Base-by-base conservation (phyloP, 2,888 invertebrate species). In the Nomada lathburiana region DNA sequence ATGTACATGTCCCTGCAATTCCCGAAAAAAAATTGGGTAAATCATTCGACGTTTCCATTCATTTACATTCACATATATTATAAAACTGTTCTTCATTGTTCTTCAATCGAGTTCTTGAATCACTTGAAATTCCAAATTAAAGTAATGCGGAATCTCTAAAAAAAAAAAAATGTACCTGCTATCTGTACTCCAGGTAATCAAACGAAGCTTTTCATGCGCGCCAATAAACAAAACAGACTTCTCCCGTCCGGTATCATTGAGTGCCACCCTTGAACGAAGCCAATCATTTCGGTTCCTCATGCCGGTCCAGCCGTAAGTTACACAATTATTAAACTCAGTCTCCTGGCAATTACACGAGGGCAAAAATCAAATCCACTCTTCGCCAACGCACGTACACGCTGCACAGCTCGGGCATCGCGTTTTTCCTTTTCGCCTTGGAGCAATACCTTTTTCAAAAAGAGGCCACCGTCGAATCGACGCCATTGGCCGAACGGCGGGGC, bases 401-500 rank as follows among this genome's bases (percentile, higher is more conserved):
- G 29, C 18, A n/a, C n/a, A 20, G 20, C 29, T 18, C 3, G 74
- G 2, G 7, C 47, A 16, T 68, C 42, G 16, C 7, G 13, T 13
- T 20, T 55, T 18, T n/a, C n/a, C 26, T 26, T 47, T n/a, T 13
- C 62, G 7, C 23, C 20, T 23, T 20, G n/a, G 1, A 55, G 26
- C 18, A 36, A 50, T 42, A 65, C 23, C 47, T 71, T 68, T 60
- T 20, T 9, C 11, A 59, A 36, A 73, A 76, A 76, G 42, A 55
- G 55, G 64, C 23, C 26, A 73, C 18, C 47, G 44, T 59, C 26
- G 63, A 70, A 84, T 84, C 90, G 90, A 89, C 92, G 92, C 92
- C 92, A 93, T 86, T 93, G 93, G 89, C 74, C 81, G 55, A n/a
- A 62, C 26, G 65, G 65, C 16, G 78, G 84, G 87, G 81, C 86